Conservation (phyloP, 2,797 vertebrate species). For the Sciurus vulgaris region DNA sequence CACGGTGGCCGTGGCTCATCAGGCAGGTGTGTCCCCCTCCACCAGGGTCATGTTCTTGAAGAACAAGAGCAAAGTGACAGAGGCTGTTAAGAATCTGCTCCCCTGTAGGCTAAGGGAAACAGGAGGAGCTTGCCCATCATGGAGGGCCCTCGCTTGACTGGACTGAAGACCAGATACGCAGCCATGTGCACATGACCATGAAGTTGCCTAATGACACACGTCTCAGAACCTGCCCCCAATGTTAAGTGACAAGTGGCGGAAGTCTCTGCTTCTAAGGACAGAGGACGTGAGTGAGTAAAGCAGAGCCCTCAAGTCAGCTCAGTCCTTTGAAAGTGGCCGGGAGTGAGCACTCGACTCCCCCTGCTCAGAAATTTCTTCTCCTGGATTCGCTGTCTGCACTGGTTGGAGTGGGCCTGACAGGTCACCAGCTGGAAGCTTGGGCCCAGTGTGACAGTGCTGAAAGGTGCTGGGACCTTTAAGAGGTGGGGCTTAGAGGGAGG, state of each 20-base stretch:
- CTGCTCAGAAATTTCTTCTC: neutral
- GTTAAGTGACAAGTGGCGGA: neutral
- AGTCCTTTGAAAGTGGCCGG: accelerated
- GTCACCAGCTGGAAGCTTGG: neutral
- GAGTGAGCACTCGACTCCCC: neutral
- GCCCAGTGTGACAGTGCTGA: neutral
- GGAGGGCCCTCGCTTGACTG: neutral
- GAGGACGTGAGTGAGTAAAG: neutral
- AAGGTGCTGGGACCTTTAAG: neutral
- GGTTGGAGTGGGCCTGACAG: neutral
- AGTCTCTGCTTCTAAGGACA: neutral
- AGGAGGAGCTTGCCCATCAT: too few relatives aligned
- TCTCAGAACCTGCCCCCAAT: neutral
- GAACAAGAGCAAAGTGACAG: neutral
- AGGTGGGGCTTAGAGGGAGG: neutral
- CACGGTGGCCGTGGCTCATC: neutral
- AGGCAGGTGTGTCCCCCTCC: too few relatives aligned
- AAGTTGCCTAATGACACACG: neutral
- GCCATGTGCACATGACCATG: neutral
- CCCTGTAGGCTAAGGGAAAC: too few relatives aligned
- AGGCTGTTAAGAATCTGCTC: neutral
- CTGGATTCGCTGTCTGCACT: neutral
- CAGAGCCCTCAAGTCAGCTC: neutral
- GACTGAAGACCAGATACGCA: neutral
- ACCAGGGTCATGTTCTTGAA: too few relatives aligned